phyloP scores from a whole-genome alignment of 2,113 vertebrate species.

The Lophochroa leadbeateri region DNA sequence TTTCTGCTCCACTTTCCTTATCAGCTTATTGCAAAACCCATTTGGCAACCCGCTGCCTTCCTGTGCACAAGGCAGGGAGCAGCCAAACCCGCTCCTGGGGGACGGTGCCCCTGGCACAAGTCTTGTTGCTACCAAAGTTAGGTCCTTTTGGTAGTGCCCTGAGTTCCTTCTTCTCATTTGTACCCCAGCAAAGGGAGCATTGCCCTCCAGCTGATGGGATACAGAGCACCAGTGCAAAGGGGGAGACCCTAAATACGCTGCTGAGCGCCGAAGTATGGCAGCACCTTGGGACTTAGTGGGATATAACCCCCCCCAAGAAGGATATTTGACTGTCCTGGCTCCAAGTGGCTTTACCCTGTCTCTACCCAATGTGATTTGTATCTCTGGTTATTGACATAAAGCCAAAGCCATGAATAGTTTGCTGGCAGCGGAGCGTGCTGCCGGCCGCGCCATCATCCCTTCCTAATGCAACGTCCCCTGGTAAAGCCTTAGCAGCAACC shows the following conservation, averaged over 20 bases:
- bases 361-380: constrained; percentile 5
- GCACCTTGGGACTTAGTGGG: rapidly evolving
- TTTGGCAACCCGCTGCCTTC: not conserved
- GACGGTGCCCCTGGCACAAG: rapidly evolving
- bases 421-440: constrained; percentile 17
- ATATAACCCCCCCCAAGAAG: not conserved
- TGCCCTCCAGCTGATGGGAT: rapidly evolving
- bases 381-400: not conserved
- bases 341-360: not conserved
- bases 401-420: constrained; percentile 40
- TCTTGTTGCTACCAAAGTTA: not conserved
- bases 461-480: not conserved
- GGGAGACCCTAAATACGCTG: not conserved
- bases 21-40: not conserved
- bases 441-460: not conserved
- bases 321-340: not conserved
- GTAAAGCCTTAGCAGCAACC: rapidly evolving
- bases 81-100: not conserved
- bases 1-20: not conserved
- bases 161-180: not conserved
- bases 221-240: not conserved
- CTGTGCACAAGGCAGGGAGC: not conserved
- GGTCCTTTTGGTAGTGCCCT: rapidly evolving
- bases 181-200: not conserved
- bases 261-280: rapidly evolving